phyloP scores from a whole-genome alignment of 1,140 invertebrate genomes.

The Manduca sexta region DNA sequence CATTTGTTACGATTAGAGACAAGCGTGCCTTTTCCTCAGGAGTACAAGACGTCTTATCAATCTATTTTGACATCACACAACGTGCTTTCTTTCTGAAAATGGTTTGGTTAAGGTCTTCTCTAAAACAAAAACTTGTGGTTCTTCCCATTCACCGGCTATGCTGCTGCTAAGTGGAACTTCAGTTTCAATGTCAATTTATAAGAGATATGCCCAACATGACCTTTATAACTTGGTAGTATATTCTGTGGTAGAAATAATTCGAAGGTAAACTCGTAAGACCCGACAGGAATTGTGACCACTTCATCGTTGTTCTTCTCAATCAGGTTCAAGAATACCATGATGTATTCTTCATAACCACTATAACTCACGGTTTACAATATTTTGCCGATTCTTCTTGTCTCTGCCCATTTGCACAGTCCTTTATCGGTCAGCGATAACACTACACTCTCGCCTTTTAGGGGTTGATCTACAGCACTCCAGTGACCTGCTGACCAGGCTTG shows the following conservation, averaged over 20 bases:
- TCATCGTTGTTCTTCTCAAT: too few relatives aligned
- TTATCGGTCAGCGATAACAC: slow-evolving; percentile 1
- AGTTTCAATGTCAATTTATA: background rate
- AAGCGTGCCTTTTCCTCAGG: slow-evolving; percentile 6
- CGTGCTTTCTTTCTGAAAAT: background rate
- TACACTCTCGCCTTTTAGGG: background rate
- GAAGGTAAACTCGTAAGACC: slow-evolving; percentile 4
- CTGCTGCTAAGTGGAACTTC: slow-evolving; percentile 2
- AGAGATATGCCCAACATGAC: slow-evolving; percentile 1
- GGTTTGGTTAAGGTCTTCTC: slow-evolving; percentile 1
- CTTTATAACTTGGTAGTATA: slow-evolving; percentile 3
- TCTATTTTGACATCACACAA: slow-evolving; percentile 1
- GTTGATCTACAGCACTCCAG: background rate
- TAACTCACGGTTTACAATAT: background rate
- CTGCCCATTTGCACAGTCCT: background rate
- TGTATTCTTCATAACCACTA: too few relatives aligned
- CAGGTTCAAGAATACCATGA: too few relatives aligned
- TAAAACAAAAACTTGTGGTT: slow-evolving; percentile 1
- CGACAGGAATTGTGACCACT: background rate
- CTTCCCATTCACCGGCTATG: background rate
- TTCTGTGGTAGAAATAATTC: slow-evolving; percentile 2
- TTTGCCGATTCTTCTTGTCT: background rate
- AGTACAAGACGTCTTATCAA: background rate
- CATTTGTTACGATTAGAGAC: slow-evolving; percentile 2
- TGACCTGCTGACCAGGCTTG: background rate